Percentiles rank a stretch among this genome's conserved stretches.
Evolutionary conservation across 2,113 vertebrate genomes (phyloP).

Genomic region (Rhagologus leucostigma): DNA sequence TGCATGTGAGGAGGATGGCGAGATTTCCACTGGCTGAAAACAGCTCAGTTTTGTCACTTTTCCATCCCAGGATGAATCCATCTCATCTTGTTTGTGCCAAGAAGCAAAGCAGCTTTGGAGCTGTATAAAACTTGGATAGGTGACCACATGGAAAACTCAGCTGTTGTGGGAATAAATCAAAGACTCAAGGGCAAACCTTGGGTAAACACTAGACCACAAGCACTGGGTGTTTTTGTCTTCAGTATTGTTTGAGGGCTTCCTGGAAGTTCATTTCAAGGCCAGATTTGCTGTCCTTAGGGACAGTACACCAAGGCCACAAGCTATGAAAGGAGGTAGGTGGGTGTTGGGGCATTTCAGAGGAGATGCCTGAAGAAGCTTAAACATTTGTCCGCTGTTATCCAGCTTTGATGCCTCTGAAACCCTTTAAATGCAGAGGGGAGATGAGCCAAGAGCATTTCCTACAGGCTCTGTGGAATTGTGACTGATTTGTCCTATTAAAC

Average conservation of each 20-base stretch:
- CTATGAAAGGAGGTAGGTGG: neutral
- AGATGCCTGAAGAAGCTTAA: neutral
- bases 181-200: neutral
- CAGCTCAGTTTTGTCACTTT: neutral
- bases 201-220: neutral
- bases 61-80: neutral
- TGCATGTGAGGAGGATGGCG: neutral
- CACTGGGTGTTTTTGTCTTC: neutral
- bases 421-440: neutral
- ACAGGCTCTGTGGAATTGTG: neutral
- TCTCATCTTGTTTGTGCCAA: neutral
- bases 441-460: neutral
- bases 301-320: neutral
- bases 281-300: neutral
- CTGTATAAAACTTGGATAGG: neutral
- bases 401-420: neutral
- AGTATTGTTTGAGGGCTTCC: neutral
- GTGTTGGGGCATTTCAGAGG: neutral
- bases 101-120: neutral
- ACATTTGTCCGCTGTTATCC: neutral
- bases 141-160: neutral
- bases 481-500: neutral
- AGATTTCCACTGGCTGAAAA: neutral
- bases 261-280: neutral
- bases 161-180: neutral